These are phyloP conservation scores for Sebastes kiyomatsui DNA, from an alignment of 2,797 vertebrate species.

Conservation along the genomic window DNA sequence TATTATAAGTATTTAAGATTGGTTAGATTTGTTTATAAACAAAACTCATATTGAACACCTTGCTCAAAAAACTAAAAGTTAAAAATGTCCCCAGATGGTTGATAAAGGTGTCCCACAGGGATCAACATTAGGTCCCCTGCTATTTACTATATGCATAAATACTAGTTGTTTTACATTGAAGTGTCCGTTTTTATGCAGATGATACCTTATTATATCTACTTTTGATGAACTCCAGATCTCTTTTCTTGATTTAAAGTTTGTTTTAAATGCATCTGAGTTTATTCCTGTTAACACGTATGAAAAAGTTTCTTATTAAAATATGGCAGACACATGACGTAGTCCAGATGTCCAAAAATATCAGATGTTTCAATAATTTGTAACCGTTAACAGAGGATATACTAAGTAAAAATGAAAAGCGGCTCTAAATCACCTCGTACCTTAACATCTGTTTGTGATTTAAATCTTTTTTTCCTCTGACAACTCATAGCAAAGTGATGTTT, in stretches of 20 bases:
- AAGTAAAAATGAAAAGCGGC: neutral
- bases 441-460: constrained; percentile 25
- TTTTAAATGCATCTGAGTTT: neutral
- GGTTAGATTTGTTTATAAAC: too few species aligned
- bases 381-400: neutral
- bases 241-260: neutral
- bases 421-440: neutral
- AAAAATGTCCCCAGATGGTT: neutral
- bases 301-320: neutral
- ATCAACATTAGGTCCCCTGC: neutral
- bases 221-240: neutral
- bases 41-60: too few species aligned
- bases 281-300: neutral
- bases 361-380: neutral
- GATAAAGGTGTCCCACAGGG: neutral
- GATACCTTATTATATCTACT: neutral
- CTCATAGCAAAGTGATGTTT: neutral
- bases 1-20: neutral
- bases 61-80: neutral
- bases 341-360: constrained; percentile 3
- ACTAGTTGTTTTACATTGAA: neutral
- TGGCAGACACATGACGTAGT: neutral
- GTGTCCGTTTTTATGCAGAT: neutral
- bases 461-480: neutral
- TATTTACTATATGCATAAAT: neutral